Evolutionary conservation across 2,113 vertebrate genomes (phyloP), one percentile per base, ranked within the genome.

Genomic region (Lepus americanus): DNA sequence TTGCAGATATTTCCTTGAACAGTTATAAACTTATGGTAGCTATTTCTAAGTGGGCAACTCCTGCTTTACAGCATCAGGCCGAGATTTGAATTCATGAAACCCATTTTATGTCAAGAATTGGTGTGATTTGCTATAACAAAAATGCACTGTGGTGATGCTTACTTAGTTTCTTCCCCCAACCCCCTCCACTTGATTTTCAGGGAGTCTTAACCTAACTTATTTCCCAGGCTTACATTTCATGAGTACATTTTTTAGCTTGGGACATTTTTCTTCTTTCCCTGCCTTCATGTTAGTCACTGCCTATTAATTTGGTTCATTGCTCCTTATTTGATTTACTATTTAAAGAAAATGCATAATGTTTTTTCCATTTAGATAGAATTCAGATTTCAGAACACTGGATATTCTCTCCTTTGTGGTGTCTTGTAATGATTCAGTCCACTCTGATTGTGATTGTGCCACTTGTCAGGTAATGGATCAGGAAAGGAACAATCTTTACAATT

Each of bases 361-460:
- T 93, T 89, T 79, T 27, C 9, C 72, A 77, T 11, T 64, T 95
- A 85, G 76, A 59, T 78, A 72, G 6, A 79, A 73, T 55, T 8
- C 20, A 87, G 5, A n/a, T 72, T 76, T 55, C 64, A 49, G 36
- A 77, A 94, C 8, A 20, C 1, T 55, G 22, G 3, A 5, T 17
- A 23, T 51, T 92, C 44, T 0, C 77, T 86, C 16, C 17, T 20
- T 0, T 36, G 16, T 61, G 17, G 44, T 44, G 44, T 44, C 44
- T 44, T 44, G 44, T 44, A 44, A 44, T 7, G 44, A 8, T 44
- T 44, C 44, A 44, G 44, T 44, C 44, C 44, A 44, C 44, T 44
- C 44, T 44, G 44, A 44, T 44, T 44, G 44, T 44, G 44, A 44
- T 44, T 44, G 7, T 44, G 44, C 66, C 31, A 69, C 66, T 69